phyloP scores from a whole-genome alignment of 2,797 vertebrate species.

The Sylvia borin region DNA sequence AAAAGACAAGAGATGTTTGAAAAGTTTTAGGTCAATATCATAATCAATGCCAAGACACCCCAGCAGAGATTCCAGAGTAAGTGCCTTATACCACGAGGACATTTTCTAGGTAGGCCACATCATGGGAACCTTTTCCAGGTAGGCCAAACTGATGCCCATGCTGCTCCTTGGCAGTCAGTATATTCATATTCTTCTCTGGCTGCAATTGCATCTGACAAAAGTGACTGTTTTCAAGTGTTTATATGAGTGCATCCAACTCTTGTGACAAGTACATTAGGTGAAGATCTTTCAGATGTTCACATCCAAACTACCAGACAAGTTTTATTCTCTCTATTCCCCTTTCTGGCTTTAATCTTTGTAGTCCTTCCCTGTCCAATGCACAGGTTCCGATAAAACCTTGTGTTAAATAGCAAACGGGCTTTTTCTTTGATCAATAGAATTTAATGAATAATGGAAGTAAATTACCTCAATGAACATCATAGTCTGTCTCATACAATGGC shows the following conservation, averaged over 20 bases:
- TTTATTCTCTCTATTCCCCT: background rate
- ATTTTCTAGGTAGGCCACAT: background rate
- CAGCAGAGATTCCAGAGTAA: background rate
- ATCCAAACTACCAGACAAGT: background rate
- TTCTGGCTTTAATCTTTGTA: background rate
- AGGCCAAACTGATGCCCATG: background rate
- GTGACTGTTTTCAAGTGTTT: background rate
- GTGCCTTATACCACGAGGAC: rapidly evolving
- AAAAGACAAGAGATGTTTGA: background rate
- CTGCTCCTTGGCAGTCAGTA: background rate
- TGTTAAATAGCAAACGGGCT: background rate
- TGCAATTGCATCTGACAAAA: background rate
- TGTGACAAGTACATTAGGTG: background rate
- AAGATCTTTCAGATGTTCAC: background rate
- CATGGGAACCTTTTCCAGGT: background rate
- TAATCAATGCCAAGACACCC: rapidly evolving
- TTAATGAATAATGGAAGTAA: background rate
- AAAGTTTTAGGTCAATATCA: background rate
- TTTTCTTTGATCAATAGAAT: background rate
- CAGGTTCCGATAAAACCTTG: background rate
- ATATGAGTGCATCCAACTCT: background rate
- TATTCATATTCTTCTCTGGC: background rate
- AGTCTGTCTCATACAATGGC: background rate
- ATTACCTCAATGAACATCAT: background rate
- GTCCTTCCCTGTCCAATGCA: background rate